These are phyloP conservation scores for Lacanobia wlatinum DNA, from an alignment of 2,888 invertebrate genomes.

Conservation along the genomic window DNA sequence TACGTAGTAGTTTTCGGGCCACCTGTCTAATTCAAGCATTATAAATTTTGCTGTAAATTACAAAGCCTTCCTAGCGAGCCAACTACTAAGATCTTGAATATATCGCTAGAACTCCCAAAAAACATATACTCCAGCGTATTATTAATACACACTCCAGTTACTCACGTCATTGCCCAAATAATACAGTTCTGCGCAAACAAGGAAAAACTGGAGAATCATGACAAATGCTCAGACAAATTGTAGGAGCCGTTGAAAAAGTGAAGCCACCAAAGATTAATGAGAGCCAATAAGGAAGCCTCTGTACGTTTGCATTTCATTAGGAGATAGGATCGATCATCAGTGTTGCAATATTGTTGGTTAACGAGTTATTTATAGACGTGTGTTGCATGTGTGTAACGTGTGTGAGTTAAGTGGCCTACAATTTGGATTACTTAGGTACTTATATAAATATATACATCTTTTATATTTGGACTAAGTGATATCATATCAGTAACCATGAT, in stretches of 20 bases:
- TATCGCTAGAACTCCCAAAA: neutral
- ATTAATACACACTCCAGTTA: conserved; percentile 44
- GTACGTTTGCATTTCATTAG: conserved; percentile 86
- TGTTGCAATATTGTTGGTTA: conserved; percentile 40
- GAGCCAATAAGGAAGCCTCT: conserved; percentile 76
- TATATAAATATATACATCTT: too few relatives aligned
- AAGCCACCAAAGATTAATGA: conserved; percentile 84
- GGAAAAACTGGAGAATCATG: conserved; percentile 78
- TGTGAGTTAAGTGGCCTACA: neutral
- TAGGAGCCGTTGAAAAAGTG: conserved; percentile 82
- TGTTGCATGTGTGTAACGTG: conserved; percentile 10
- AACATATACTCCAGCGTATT: conserved; percentile 13
- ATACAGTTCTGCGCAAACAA: conserved; percentile 67
- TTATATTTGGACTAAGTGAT: neutral
- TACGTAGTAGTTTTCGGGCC: too few relatives aligned
- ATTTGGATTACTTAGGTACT: neutral
- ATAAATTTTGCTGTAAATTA: neutral
- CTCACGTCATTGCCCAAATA: conserved; percentile 52
- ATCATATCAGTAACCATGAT: neutral
- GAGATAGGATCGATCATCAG: conserved; percentile 61
- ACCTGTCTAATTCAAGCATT: too few relatives aligned
- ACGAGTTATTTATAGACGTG: conserved; percentile 8
- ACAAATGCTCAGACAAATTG: conserved; percentile 83
- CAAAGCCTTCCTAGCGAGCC: neutral
- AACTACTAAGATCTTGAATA: neutral